Evolutionary conservation across 2,113 vertebrate genomes (phyloP), one percentile per base, ranked within the genome.

Genomic region (Dicentrarchus labrax): DNA sequence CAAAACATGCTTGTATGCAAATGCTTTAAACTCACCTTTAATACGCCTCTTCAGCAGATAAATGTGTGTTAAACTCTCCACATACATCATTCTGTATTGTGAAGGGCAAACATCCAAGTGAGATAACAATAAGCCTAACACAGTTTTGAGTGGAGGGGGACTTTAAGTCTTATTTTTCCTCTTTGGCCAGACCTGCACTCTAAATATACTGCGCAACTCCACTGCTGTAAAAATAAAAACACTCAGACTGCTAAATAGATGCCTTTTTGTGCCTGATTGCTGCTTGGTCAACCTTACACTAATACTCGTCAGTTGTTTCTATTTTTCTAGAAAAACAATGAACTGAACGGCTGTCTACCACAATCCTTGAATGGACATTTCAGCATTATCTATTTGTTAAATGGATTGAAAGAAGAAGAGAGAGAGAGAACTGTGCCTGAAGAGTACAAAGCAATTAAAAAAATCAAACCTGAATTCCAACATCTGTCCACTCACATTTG

Each of bases 401-500:
- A 87, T 66, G 54, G 70, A 88, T 75, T 69, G 69, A 82, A 74
- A 76, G 61, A 70, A 48, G 56, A 4, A 21, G 54, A 75, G 66
- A 59, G 67, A 54, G 30, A 30, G 30, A 30, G 79, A 86, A 64
- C 57, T 21, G 48, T 53, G 81, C 54, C 84, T 82, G 84, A 88
- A 84, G 78, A 92, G 94, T 91, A 96, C 96, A 96, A 96, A 96
- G 96, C 97, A 98, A 99, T 99, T 99, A 99, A 98, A 99, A 99
- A 94, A 98, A 98, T 99, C 96, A 98, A 96, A 96, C 96, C 94
- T 96, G 96, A 97, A 96, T 96, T 95, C 94, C 95, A 97, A 97
- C 96, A 97, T 97, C 96, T 95, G 98, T 99, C 97, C 93, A 92
- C 93, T 97, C 97, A 94, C 97, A 98, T 99, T 98, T 99, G 96